phyloP scores from a whole-genome alignment of 2,797 vertebrate species.

The Malurus leucopterus region DNA sequence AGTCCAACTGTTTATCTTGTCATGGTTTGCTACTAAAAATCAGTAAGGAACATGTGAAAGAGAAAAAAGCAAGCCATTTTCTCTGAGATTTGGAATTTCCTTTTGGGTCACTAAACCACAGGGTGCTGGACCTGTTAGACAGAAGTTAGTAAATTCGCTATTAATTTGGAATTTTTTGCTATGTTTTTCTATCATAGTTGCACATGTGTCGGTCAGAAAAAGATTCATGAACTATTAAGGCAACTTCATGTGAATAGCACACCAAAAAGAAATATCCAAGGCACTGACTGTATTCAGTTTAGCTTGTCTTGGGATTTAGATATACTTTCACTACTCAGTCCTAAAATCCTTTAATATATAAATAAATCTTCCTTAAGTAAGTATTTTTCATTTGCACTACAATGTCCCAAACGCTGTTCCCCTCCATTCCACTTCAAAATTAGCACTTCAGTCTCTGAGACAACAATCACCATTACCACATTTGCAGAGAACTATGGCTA shows the following conservation, averaged over 20 bases:
- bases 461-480: background rate
- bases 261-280: background rate
- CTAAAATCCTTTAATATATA: background rate
- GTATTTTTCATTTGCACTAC: background rate
- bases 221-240: background rate
- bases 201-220: background rate
- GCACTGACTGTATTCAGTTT: background rate
- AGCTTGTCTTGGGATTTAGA: background rate
- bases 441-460: background rate
- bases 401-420: background rate
- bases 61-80: background rate
- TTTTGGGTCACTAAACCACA: background rate
- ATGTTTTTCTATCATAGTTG: background rate
- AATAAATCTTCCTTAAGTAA: background rate
- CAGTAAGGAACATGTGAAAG: background rate
- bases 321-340: background rate
- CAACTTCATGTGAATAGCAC: background rate
- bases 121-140: no score
- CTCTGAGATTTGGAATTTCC: background rate
- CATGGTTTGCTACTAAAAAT: background rate
- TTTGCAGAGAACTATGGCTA: background rate
- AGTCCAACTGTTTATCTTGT: background rate
- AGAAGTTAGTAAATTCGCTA: background rate
- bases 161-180: background rate
- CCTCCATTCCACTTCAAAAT: background rate